Base-by-base conservation (phyloP, 2,888 invertebrate genomes). In the Ochropleura leucogaster region DNA sequence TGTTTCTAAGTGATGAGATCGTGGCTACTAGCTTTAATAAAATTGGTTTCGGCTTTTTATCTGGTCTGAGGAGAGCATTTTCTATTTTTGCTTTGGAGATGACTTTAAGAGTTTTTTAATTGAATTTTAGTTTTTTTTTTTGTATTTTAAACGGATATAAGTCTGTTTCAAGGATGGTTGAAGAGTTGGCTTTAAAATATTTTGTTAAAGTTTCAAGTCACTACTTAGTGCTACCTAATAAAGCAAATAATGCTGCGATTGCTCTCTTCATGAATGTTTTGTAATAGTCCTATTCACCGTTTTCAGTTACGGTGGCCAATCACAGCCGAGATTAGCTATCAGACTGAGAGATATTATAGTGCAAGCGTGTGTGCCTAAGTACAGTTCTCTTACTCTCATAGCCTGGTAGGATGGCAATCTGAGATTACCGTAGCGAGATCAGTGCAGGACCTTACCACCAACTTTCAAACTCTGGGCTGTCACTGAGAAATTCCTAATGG, bases 1-100 rank as follows among this genome's bases (percentile, higher is more conserved):
- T 87, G 88, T 75, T 74, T 74, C 62, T 67, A 68, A 72, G 59
- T 75, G 64, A 79, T 79, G 77, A 79, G 76, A 77, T 77, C 57
- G 72, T 73, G 42, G 71, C 51, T 10, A 42, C 44, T 4, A 53
- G 66, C 30, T 82, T 73, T 73, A 53, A 72, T 74, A 74, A 60
- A 78, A 77, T 72, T 62, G 49, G 30, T 69, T 66, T 18, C 0
- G 0, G 46, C 30, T 60, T 63, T 49, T 12, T 40, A 10, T 78
- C 55, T 49, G 44, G n/a, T 40, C 40, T 57, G 4, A 59, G 18
- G 12, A 18, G 3, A 7, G 12, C 20, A 10, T 49, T 44, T 30
- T 78, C 18, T 44, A 30, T 82, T 69, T 51, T 46, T 42, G 18
- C 7, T 64, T 59, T 47, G 51, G 20, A 57, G 8, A 55, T 14